A percentile compares a stretch with the other conserved stretches of the same genome.
Evolutionary conservation across 2,113 vertebrate genomes (phyloP).

Genomic region (Hyperopisus bebe): DNA sequence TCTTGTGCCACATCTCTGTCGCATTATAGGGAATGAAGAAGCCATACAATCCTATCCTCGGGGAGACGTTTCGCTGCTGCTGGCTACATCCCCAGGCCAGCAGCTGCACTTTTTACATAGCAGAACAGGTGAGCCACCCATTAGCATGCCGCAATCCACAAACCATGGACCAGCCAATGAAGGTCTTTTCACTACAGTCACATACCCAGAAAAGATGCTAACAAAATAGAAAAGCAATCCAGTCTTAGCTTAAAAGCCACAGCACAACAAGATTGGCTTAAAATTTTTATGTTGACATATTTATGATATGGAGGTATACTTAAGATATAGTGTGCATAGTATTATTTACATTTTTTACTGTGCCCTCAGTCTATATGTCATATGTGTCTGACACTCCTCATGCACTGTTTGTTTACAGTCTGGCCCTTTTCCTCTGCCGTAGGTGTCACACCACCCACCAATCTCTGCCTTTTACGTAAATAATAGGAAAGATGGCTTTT

Average conservation of each 20-base stretch:
- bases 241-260: not conserved
- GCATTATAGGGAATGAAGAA: slow-evolving; percentile 85
- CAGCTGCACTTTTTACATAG: slow-evolving; percentile 92
- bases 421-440: slow-evolving; percentile 24
- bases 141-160: not conserved
- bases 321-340: not conserved
- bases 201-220: not conserved
- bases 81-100: slow-evolving; percentile 87
- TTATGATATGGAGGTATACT: not conserved
- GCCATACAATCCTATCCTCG: slow-evolving; percentile 92
- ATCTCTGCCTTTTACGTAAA: slow-evolving; percentile 91
- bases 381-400: not conserved
- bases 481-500: slow-evolving; percentile 91
- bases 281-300: not conserved
- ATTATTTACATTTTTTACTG: not conserved
- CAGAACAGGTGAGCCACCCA: slow-evolving; percentile 74
- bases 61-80: slow-evolving; percentile 91
- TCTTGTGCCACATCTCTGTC: not conserved
- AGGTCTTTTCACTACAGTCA: not conserved
- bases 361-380: not conserved
- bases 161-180: not conserved
- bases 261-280: not conserved
- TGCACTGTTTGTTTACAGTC: not conserved
- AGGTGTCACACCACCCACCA: slow-evolving; percentile 94
- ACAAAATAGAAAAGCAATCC: not conserved